Base-by-base conservation (phyloP, 2,888 invertebrate genomes). In the Morpho achilles region DNA sequence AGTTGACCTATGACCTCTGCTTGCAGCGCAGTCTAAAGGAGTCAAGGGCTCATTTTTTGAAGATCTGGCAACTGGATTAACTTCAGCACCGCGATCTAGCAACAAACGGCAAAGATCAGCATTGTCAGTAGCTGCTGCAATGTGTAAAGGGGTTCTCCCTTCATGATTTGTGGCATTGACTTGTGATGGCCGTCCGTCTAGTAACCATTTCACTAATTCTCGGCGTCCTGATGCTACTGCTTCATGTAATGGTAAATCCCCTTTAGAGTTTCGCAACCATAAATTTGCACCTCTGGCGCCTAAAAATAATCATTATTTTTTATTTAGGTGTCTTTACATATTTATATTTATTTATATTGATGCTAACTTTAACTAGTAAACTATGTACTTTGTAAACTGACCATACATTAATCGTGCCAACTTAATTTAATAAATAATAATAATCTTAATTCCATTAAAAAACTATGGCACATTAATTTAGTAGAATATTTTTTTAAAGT, bases 211-310 rank as follows among this genome's bases (percentile, higher is more conserved):
- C 0, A 98, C 95, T 60, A 98, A 81, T 73, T 97, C 97, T 65
- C 96, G 93, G 63, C 98, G 92, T 0, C 98, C 98, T 0, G 98
- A 97, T 47, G 96, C 94, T 0, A 98, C 96, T 0, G 99, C 99
- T 85, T 99, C 99, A 78, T 99, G 99, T 32, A 99, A 91, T 0
- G 99, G 98, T 58, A 98, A 92, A 80, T 99, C 99, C 0, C 99
- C 99, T 75, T 97, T 94, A 1, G 97, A 96, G 77, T 98, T 99
- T 64, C 96, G 92, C 57, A 97, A 87, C 96, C 99, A 98, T 50
- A 99, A 90, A 79, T 99, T 97, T 0, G 97, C 97, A 22, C 96
- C 96, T 70, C 84, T 80, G 46, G 88, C 84, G 52, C 90, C 90
- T 90, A 39, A 40, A 52, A 53, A 39, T 44, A 45, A 58, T 16